Evolutionary conservation across 1,140 invertebrate genomes (phyloP), one percentile per base, ranked within the genome.

Genomic region (Drosophila azteca): DNA sequence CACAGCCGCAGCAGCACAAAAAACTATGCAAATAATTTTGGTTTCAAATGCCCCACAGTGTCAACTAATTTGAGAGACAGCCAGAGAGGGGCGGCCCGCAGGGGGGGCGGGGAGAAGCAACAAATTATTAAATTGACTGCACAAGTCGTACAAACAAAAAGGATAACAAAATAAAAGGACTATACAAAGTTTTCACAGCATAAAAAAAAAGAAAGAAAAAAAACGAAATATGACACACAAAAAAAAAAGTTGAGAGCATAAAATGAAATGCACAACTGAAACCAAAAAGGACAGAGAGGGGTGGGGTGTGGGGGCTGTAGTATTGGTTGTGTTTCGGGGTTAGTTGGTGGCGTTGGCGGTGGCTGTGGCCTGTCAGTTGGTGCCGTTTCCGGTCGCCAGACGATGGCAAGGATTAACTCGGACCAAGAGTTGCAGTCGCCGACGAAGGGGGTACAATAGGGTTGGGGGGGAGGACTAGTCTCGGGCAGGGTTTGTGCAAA

Each of bases 91-190:
- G 49, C 5, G 11, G 48, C 0, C 24, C 2, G 22, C 24, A 1
- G 11, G 20, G 26, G 48, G 13, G n/a, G 41, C n/a, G n/a, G 48
- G 46, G 35, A 63, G 44, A 53, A 46, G 46, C 50, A 76, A 54
- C 58, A 80, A 80, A 80, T 80, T 80, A 80, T 80, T 81, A 81
- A 81, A 81, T 81, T 81, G 79, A 81, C 79, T 77, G 68, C 48
- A 81, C 45, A 54, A 77, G 39, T 64, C 43, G 31, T 41, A 41
- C n/a, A n/a, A 44, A 49, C 39, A 59, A 41, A 43, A 73, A 49
- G 17, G 31, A 53, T 72, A 39, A 45, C 59, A 58, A 53, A 31
- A n/a, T 49, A 58, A 52, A 29, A 6, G n/a, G 51, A 35, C 35
- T 58, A 24, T 52, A 54, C 66, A 75, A 75, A 75, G 57, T 76